Evolutionary conservation across 1,140 invertebrate genomes (phyloP).

Genomic region (Centruroides sculpturatus): DNA sequence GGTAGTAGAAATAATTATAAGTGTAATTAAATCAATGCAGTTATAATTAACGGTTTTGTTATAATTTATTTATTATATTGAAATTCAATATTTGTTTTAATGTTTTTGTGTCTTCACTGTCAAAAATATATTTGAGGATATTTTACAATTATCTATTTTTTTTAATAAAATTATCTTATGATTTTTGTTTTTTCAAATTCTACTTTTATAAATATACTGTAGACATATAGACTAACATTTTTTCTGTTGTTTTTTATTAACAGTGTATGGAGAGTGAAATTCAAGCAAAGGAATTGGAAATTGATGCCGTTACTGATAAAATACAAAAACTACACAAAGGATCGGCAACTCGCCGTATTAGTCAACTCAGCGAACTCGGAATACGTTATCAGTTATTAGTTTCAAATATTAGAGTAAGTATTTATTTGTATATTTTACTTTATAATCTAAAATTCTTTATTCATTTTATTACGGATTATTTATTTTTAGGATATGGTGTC

Average conservation of each 20-base stretch:
- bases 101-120: too few species aligned
- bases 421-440: neutral
- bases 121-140: too few species aligned
- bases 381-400: slow-evolving; percentile 80
- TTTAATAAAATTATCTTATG: too few species aligned
- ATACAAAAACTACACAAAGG: slow-evolving; percentile 68
- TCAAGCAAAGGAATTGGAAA: slow-evolving; percentile 76
- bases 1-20: slow-evolving; percentile 18
- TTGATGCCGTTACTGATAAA: slow-evolving; percentile 79
- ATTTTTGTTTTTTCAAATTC: too few species aligned
- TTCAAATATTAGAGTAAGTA: slow-evolving; percentile 59
- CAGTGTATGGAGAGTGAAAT: slow-evolving; percentile 72
- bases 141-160: too few species aligned
- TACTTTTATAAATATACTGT: too few species aligned
- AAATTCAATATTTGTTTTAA: too few species aligned
- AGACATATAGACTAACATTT: neutral
- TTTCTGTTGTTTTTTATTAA: neutral
- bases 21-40: too few species aligned
- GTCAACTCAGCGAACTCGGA: slow-evolving; percentile 66
- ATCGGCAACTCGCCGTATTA: slow-evolving; percentile 28
- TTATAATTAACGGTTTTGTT: too few species aligned
- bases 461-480: neutral
- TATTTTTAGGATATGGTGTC: slow-evolving; percentile 51
- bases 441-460: neutral
- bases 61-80: too few species aligned